Percentiles rank a stretch among this genome's conserved stretches.
phyloP scores from a whole-genome alignment of 2,888 invertebrate species.

The Cenopis cana region DNA sequence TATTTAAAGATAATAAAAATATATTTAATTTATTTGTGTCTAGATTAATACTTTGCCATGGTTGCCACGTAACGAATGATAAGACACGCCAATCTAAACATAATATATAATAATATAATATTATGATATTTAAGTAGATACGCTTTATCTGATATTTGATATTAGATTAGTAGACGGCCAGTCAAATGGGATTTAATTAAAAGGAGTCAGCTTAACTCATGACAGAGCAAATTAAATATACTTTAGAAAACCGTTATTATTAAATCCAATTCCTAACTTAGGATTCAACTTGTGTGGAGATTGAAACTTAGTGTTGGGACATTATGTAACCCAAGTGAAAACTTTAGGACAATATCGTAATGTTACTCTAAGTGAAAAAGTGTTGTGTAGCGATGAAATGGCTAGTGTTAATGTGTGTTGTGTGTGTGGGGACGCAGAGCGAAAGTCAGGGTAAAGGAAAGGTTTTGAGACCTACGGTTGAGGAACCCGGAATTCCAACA shows the following conservation, averaged over 20 bases:
- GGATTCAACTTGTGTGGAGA: not conserved
- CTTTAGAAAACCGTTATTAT: not conserved
- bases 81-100: slow-evolving; percentile 2
- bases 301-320: not conserved
- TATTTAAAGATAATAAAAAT: no score
- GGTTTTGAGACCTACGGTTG: not conserved
- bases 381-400: slow-evolving; percentile 38
- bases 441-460: not conserved
- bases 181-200: slow-evolving; percentile 37
- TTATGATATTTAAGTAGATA: slow-evolving; percentile 12
- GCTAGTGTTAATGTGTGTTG: slow-evolving; percentile 17
- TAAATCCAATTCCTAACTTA: not conserved
- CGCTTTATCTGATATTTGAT: slow-evolving; percentile 30
- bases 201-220: slow-evolving; percentile 6
- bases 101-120: slow-evolving; percentile 35
- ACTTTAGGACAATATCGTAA: not conserved
- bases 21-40: no score
- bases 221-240: not conserved
- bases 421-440: slow-evolving; percentile 8
- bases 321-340: slow-evolving; percentile 7
- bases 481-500: not conserved
- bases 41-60: not conserved
- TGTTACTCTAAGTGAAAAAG: slow-evolving; percentile 11
- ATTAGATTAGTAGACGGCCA: slow-evolving; percentile 17
- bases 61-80: not conserved